Evolutionary conservation across 2,888 invertebrate genomes (phyloP).

Genomic region (Macrophya alboannulata): DNA sequence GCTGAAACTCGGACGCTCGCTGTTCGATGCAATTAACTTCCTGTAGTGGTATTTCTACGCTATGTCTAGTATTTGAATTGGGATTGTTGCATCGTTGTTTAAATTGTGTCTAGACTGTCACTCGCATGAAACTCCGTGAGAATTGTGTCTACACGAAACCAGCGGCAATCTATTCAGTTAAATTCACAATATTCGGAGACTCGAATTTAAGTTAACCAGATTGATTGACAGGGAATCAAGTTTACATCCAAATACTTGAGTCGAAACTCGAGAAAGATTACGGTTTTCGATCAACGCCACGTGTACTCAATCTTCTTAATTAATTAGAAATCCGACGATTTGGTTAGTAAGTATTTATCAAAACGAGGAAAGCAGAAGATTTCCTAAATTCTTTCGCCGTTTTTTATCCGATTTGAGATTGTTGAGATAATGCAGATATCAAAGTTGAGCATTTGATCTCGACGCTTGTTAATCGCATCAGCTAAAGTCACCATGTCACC

Average conservation of each 20-base stretch:
- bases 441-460: background rate
- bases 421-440: background rate
- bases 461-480: background rate
- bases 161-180: background rate
- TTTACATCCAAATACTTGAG: background rate
- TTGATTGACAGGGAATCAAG: background rate
- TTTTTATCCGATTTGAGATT: background rate
- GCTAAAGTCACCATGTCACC: background rate
- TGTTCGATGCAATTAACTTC: constrained; percentile 33
- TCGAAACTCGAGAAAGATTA: background rate
- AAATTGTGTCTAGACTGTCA: constrained; percentile 16
- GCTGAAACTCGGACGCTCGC: constrained; percentile 7
- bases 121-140: background rate
- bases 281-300: background rate
- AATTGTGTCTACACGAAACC: background rate
- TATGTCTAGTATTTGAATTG: background rate
- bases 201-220: background rate
- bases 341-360: background rate
- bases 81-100: constrained; percentile 37
- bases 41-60: constrained; percentile 24
- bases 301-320: background rate
- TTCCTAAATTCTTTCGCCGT: background rate
- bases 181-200: background rate
- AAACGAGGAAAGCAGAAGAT: background rate
- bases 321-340: background rate